Percentiles rank a stretch among this genome's conserved stretches.
These are phyloP conservation scores for Agrotis ipsilon DNA, from an alignment of 2,888 invertebrate genomes.

Conservation along the genomic window DNA sequence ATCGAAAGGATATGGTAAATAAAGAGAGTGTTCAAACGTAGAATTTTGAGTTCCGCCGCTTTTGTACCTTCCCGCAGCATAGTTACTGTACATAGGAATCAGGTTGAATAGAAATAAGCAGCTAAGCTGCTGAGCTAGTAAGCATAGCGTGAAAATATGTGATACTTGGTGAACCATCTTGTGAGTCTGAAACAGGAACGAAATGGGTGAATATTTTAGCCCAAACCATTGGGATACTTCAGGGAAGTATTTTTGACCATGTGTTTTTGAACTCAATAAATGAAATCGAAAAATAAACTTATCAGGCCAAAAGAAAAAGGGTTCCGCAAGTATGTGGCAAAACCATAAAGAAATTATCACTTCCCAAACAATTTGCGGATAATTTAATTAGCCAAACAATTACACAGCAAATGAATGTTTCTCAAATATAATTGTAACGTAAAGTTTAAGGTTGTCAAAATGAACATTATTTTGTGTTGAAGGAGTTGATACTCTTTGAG, in stretches of 20 bases:
- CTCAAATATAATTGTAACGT: no score
- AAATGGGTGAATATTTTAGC: neutral
- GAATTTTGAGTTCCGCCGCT: constrained; percentile 25
- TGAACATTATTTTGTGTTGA: no score
- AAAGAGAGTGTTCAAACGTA: constrained; percentile 52
- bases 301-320: no score
- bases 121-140: constrained; percentile 1
- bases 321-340: no score
- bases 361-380: no score
- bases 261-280: neutral
- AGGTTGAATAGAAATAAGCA: constrained; percentile 35
- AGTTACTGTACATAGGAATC: constrained; percentile 43
- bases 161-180: constrained; percentile 26
- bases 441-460: no score
- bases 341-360: no score
- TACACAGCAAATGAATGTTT: no score
- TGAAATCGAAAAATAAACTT: no score
- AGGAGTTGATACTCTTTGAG: no score
- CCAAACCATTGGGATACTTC: neutral
- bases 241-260: neutral
- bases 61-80: constrained; percentile 25
- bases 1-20: constrained; percentile 53
- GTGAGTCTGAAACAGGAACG: constrained; percentile 41
- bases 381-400: no score
- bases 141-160: constrained; percentile 18